phyloP scores from a whole-genome alignment of 2,797 vertebrate species.

The Poeciliopsis turneri region DNA sequence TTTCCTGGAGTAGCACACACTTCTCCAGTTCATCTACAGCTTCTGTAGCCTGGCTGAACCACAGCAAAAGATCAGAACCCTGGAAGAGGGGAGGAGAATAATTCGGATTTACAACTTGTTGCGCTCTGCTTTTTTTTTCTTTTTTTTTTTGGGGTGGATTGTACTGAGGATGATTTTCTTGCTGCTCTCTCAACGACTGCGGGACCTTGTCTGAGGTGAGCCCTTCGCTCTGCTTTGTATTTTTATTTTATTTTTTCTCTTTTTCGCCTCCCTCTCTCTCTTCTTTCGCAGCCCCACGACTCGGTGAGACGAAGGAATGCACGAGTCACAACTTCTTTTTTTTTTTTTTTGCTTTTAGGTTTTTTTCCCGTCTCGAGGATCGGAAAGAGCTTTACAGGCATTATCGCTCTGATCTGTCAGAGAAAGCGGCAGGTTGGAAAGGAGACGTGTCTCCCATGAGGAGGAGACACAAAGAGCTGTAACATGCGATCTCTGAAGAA shows the following conservation, averaged over 20 bases:
- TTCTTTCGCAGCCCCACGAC: neutral
- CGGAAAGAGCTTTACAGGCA: constrained; percentile 39
- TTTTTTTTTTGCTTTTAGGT: constrained; percentile 10
- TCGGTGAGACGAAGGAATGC: neutral
- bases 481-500: constrained; percentile 42
- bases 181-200: constrained; percentile 56
- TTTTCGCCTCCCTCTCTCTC: neutral
- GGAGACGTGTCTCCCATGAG: neutral
- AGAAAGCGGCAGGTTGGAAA: constrained; percentile 9
- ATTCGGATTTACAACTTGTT: constrained; percentile 80
- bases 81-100: constrained; percentile 64
- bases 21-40: constrained; percentile 61
- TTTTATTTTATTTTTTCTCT: neutral
- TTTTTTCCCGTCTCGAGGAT: constrained; percentile 50
- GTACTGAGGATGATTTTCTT: constrained; percentile 72
- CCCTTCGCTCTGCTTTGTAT: neutral
- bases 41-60: constrained; percentile 63
- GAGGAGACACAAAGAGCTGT: constrained; percentile 27
- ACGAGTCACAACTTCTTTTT: constrained; percentile 2
- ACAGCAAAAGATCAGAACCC: constrained; percentile 63
- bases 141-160: neutral
- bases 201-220: constrained; percentile 82
- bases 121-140: constrained; percentile 64
- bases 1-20: constrained; percentile 36
- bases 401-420: constrained; percentile 43